These are phyloP conservation scores for Euleptes europaea DNA, from an alignment of 2,113 vertebrate genomes.

Conservation along the genomic window DNA sequence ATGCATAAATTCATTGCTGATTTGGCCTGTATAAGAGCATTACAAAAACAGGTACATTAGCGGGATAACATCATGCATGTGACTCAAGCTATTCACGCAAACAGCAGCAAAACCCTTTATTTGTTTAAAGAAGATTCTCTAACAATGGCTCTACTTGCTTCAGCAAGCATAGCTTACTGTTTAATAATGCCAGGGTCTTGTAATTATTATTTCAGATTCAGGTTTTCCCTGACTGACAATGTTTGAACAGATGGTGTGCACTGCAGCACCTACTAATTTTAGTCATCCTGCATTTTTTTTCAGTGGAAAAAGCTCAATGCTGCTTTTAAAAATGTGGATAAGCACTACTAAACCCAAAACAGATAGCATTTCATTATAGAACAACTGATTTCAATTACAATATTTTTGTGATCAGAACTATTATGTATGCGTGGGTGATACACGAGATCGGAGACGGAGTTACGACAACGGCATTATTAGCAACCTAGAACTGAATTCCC, in stretches of 20 bases:
- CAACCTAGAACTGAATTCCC: too few relatives aligned
- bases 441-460: too few relatives aligned
- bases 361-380: background rate
- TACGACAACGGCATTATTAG: too few relatives aligned
- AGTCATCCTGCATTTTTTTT: background rate
- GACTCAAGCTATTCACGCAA: conserved; percentile 42
- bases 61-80: conserved; percentile 21
- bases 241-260: conserved; percentile 70
- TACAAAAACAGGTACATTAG: conserved; percentile 44
- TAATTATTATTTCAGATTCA: conserved; percentile 50
- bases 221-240: conserved; percentile 56
- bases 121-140: conserved; percentile 64
- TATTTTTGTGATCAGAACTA: background rate
- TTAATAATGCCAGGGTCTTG: conserved; percentile 16
- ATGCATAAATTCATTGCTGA: conserved; percentile 22
- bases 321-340: background rate
- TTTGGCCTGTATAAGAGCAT: conserved; percentile 31
- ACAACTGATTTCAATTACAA: background rate
- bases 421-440: too few relatives aligned
- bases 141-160: conserved; percentile 66
- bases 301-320: background rate
- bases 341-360: background rate
- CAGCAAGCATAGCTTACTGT: conserved; percentile 56
- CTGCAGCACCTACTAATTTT: background rate
- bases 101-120: conserved; percentile 42